Conservation (phyloP, 2,113 vertebrate genomes). For the Aramus guarauna region DNA sequence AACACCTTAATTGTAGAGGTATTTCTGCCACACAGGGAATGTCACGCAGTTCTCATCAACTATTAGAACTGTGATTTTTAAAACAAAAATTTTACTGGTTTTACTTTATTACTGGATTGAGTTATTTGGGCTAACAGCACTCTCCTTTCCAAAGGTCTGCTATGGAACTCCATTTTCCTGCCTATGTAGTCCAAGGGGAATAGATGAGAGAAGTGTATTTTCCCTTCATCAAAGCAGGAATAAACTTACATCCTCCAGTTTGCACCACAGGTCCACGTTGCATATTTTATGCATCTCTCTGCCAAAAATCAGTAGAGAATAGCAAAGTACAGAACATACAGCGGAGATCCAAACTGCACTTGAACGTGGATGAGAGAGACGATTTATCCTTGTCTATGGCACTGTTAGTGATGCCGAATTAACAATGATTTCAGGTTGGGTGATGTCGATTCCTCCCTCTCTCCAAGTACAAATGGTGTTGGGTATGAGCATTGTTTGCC, state of each 20-base stretch:
- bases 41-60: neutral
- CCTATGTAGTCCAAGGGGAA: neutral
- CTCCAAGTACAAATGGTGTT: neutral
- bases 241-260: neutral
- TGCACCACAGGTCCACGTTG: neutral
- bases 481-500: neutral
- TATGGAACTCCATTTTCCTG: neutral
- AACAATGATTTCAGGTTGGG: neutral
- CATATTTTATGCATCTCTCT: neutral
- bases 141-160: neutral
- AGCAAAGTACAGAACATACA: neutral
- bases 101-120: neutral
- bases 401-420: neutral
- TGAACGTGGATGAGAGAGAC: neutral
- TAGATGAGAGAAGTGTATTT: neutral
- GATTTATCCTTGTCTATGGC: neutral
- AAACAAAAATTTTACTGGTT: neutral
- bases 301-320: neutral
- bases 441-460: neutral
- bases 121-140: neutral
- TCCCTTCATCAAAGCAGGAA: neutral
- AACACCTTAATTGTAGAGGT: neutral
- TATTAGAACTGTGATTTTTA: neutral
- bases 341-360: fast-evolving
- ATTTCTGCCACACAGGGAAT: neutral